These are phyloP conservation scores for Odontesthes bonariensis DNA, from an alignment of 2,113 vertebrate genomes.

Conservation along the genomic window DNA sequence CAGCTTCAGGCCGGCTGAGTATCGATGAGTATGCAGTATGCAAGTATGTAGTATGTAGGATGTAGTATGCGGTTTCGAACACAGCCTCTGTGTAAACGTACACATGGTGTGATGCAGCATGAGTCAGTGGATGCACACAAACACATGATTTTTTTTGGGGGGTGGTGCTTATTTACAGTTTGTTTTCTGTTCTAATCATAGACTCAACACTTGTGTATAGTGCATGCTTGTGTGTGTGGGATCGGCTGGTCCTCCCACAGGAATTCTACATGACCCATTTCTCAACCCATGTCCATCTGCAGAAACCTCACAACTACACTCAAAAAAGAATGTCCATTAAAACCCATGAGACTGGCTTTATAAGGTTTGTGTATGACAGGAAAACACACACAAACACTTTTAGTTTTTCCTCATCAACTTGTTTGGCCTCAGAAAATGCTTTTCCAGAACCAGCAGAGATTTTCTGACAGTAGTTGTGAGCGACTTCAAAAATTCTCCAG, in stretches of 20 bases:
- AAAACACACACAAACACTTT: slow-evolving; percentile 13
- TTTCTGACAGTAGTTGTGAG: not conserved
- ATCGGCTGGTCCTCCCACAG: slow-evolving; percentile 31
- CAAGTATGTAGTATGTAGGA: too few relatives aligned
- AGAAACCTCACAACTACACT: slow-evolving; percentile 18
- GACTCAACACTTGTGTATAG: slow-evolving; percentile 21
- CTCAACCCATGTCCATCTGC: slow-evolving; percentile 54
- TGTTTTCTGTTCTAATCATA: slow-evolving; percentile 49
- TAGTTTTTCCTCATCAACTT: slow-evolving; percentile 2
- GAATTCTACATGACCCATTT: slow-evolving; percentile 58
- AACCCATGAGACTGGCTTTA: slow-evolving; percentile 32
- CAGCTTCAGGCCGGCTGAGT: too few relatives aligned
- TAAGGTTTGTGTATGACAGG: slow-evolving; percentile 24
- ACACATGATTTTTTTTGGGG: too few relatives aligned
- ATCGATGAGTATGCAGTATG: too few relatives aligned
- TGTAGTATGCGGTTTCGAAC: too few relatives aligned
- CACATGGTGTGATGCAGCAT: slow-evolving; percentile 7
- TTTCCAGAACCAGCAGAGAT: not conserved
- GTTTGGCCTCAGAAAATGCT: slow-evolving; percentile 13
- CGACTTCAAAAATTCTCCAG: not conserved
- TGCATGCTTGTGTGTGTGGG: slow-evolving; percentile 25
- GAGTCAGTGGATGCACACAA: slow-evolving; percentile 33
- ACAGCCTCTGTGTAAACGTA: slow-evolving; percentile 22
- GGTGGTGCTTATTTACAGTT: slow-evolving; percentile 36
- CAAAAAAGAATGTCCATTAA: slow-evolving; percentile 14